phyloP scores from a whole-genome alignment of 2,113 vertebrate species.

The Elephantulus edwardii region DNA sequence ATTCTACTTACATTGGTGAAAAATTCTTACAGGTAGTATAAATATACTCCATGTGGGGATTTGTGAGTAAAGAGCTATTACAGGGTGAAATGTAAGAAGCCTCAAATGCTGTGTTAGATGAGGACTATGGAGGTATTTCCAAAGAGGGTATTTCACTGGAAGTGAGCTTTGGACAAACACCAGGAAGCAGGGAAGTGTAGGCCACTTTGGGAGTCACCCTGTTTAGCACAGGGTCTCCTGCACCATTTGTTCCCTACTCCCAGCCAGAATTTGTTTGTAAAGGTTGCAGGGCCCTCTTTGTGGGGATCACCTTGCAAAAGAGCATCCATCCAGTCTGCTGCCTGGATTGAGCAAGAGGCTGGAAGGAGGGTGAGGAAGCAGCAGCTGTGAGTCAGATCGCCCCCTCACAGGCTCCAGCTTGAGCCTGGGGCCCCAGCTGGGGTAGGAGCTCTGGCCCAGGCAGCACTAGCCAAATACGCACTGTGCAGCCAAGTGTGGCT shows the following conservation, averaged over 20 bases:
- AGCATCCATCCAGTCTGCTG: background rate
- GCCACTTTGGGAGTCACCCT: background rate
- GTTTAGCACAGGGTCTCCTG: background rate
- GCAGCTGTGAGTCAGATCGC: conserved; percentile 27
- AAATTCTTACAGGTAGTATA: background rate
- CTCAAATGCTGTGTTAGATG: background rate
- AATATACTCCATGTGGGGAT: background rate
- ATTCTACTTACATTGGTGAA: background rate
- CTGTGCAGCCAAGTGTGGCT: conserved; percentile 58
- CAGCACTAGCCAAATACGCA: conserved; percentile 4
- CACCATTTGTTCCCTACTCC: background rate
- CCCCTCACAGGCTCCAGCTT: background rate
- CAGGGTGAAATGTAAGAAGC: background rate
- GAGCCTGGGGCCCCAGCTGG: conserved; percentile 18
- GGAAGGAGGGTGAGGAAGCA: background rate
- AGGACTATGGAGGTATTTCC: background rate
- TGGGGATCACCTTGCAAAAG: conserved; percentile 60
- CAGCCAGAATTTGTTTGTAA: background rate
- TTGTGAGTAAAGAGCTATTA: background rate
- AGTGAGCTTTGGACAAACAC: background rate
- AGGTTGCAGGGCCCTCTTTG: background rate
- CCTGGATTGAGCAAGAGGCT: conserved; percentile 63
- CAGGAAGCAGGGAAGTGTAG: background rate
- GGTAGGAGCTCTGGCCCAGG: background rate
- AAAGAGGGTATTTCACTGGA: background rate